phyloP scores from a whole-genome alignment of 1,140 invertebrate genomes.

The Penaeus vannamei region DNA sequence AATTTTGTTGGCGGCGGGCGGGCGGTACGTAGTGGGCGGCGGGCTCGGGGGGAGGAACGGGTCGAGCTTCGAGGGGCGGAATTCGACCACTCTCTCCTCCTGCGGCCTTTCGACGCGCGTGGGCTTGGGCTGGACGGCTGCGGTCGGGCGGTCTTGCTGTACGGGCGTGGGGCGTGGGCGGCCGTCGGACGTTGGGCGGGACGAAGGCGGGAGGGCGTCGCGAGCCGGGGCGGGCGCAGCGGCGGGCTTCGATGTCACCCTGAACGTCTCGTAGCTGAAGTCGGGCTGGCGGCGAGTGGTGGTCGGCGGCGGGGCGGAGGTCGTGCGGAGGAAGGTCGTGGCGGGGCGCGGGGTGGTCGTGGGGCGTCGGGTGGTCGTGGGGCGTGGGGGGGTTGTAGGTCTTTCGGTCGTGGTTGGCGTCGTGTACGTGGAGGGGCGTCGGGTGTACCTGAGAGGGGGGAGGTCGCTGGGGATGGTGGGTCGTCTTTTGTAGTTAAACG shows the following conservation, averaged over 20 bases:
- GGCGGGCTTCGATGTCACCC: no score
- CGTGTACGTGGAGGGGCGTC: no score
- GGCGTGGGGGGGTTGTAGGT: no score
- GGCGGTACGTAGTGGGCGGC: no score
- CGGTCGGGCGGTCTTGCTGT: no score
- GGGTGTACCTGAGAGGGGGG: no score
- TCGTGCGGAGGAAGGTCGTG: not conserved
- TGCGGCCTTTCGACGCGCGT: not conserved
- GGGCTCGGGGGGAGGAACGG: conserved; percentile 23
- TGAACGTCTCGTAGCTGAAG: no score
- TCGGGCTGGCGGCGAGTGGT: not conserved
- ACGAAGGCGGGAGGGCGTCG: not conserved
- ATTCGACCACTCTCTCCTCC: not conserved
- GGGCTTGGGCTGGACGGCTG: not conserved
- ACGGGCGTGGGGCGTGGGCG: no score
- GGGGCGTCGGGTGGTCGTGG: no score
- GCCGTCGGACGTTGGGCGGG: not conserved
- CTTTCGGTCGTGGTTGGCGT: no score
- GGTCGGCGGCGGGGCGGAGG: not conserved
- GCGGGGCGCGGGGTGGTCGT: not conserved
- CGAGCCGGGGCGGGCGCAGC: no score
- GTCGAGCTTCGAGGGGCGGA: conserved; percentile 41
- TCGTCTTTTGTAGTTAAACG: not conserved
- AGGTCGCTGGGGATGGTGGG: not conserved
- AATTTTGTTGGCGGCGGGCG: no score